Evolutionary conservation across 2,888 invertebrate species (phyloP).

Genomic region (Willowsia nigromaculata): DNA sequence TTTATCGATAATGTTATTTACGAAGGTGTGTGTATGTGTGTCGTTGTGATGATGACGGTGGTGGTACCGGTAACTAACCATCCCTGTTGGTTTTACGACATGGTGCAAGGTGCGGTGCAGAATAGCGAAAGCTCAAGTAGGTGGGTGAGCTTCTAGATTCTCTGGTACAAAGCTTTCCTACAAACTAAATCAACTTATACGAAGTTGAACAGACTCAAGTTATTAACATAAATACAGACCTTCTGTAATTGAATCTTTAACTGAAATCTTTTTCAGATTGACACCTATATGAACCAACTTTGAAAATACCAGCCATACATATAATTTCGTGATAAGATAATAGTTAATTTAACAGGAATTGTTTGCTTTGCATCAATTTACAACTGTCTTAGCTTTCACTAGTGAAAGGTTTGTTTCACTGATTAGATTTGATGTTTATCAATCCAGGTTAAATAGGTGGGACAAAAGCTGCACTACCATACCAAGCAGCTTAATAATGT

Average conservation of each 20-base stretch:
- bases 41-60: neutral
- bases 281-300: no score
- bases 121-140: neutral
- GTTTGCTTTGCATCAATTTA: neutral
- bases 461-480: neutral
- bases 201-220: no score
- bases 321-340: neutral
- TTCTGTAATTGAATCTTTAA: no score
- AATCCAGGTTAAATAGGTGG: neutral
- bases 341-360: neutral
- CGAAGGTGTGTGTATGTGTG: conserved; percentile 55
- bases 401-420: neutral
- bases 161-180: no score
- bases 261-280: no score
- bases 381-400: neutral
- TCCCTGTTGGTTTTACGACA: neutral
- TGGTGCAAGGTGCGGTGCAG: neutral
- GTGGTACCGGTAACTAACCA: neutral
- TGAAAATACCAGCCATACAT: no score
- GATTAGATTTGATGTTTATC: neutral
- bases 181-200: no score
- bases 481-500: conserved; percentile 23
- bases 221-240: no score
- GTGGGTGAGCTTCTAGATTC: no score
- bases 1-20: conserved; percentile 63